A percentile compares a stretch with the other conserved stretches of the same genome.
Evolutionary conservation across 92 coral and sea anemone genomes (phyloP).

Genomic region (Palythoa grandiflora): DNA sequence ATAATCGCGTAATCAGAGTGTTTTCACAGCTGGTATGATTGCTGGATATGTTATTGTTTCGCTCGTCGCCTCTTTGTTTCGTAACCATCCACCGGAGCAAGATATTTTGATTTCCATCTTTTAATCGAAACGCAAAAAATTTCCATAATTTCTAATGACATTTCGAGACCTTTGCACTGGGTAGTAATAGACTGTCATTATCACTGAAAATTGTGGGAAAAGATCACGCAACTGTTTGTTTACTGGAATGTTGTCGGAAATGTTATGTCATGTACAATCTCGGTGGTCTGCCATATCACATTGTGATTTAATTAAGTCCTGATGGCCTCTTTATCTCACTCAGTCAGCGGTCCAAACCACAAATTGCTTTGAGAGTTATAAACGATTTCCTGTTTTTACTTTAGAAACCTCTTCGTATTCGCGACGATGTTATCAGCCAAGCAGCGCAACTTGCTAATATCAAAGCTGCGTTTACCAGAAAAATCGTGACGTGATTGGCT

Average conservation of each 20-base stretch:
- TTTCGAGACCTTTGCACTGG: background rate
- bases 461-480: background rate
- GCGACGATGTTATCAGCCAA: background rate
- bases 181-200: background rate
- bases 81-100: background rate
- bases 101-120: background rate
- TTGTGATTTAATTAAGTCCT: slow-evolving; percentile 2
- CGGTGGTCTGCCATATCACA: background rate
- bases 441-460: background rate
- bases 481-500: background rate
- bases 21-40: slow-evolving; percentile 35
- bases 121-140: background rate
- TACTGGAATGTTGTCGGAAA: slow-evolving; percentile 1
- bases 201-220: background rate
- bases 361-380: slow-evolving; percentile 12
- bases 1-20: slow-evolving; percentile 48
- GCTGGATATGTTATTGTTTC: slow-evolving; percentile 13
- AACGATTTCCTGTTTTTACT: slow-evolving; percentile 32
- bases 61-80: background rate
- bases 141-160: slow-evolving; percentile 2
- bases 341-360: slow-evolving; percentile 45
- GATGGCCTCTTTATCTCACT: slow-evolving; percentile 31
- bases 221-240: slow-evolving; percentile 9
- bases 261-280: background rate
- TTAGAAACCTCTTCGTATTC: slow-evolving; percentile 8